These are phyloP conservation scores for Andrena hattorfiana DNA, from an alignment of 2,888 invertebrate genomes.

Conservation along the genomic window DNA sequence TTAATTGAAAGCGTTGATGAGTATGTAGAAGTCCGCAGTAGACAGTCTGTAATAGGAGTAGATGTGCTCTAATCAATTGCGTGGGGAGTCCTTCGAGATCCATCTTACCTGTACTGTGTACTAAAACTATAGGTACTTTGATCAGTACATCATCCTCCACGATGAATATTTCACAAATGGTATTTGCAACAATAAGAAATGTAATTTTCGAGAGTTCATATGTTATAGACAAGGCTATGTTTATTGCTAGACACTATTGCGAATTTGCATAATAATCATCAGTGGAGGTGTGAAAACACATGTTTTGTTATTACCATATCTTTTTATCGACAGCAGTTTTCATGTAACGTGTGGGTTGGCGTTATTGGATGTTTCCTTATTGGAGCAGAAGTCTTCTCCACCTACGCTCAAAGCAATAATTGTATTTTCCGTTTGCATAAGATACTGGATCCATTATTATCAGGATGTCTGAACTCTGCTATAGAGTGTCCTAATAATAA, in stretches of 20 bases:
- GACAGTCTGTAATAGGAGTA: conserved; percentile 10
- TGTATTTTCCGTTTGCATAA: background rate
- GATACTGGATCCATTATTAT: conserved; percentile 2
- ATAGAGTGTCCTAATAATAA: background rate
- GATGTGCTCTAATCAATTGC: background rate
- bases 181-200: background rate
- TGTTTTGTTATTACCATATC: conserved; percentile 8
- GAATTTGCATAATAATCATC: background rate
- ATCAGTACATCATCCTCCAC: background rate
- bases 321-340: conserved; percentile 2
- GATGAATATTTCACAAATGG: background rate
- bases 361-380: conserved; percentile 40
- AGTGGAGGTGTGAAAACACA: background rate
- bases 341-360: background rate
- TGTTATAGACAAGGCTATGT: background rate
- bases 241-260: background rate
- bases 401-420: conserved; percentile 21
- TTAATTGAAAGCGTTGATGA: conserved; percentile 18
- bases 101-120: background rate
- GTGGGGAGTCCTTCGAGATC: background rate
- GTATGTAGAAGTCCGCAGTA: background rate
- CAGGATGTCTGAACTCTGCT: background rate
- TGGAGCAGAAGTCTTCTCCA: conserved; percentile 9
- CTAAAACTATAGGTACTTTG: too few species aligned
- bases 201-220: background rate